Conservation (phyloP, 2,888 invertebrate species). For the Carcina quercana region DNA sequence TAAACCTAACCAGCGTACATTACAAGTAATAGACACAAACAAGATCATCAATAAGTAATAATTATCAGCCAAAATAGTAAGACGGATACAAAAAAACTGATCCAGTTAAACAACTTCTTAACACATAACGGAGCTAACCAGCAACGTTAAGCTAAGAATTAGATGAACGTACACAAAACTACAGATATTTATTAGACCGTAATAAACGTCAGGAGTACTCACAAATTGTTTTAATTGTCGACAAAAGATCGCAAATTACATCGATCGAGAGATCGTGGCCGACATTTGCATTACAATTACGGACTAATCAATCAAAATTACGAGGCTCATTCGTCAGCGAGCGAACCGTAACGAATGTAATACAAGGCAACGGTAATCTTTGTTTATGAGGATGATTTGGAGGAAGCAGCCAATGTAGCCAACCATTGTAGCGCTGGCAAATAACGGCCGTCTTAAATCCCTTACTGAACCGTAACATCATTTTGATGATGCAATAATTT, state of each 20-base stretch:
- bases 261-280: constrained; percentile 17
- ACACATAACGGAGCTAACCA: neutral
- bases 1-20: too few species aligned
- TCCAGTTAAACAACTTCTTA: too few species aligned
- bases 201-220: constrained; percentile 1
- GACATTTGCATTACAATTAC: constrained; percentile 16
- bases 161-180: constrained; percentile 2
- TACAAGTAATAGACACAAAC: too few species aligned
- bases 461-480: too few species aligned
- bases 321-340: constrained; percentile 3
- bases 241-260: constrained; percentile 15
- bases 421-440: too few species aligned
- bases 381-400: too few species aligned
- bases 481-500: too few species aligned
- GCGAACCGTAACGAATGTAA: neutral
- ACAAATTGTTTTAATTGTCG: constrained; percentile 13
- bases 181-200: neutral
- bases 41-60: too few species aligned
- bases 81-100: too few species aligned
- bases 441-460: too few species aligned
- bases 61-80: too few species aligned
- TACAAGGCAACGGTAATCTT: neutral
- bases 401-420: too few species aligned
- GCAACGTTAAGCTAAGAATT: neutral
- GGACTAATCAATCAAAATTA: constrained; percentile 24